Conservation (phyloP, 2,113 vertebrate genomes). For the Leptobrachium ailaonicum region DNA sequence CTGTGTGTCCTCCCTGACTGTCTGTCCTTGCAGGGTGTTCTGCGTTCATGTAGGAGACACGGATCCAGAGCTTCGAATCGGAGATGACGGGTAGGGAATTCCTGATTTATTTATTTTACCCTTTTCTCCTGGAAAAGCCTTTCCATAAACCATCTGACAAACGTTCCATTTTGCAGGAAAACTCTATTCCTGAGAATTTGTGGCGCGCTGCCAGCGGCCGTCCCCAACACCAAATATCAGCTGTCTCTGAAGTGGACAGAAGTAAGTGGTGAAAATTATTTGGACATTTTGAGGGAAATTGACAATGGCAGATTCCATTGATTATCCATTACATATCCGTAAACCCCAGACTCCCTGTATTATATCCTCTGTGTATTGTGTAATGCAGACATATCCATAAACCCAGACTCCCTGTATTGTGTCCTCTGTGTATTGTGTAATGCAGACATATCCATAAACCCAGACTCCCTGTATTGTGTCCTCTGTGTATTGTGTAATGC, state of each 20-base stretch:
- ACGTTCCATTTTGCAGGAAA: conserved; percentile 61
- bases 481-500: too few species aligned
- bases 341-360: too few species aligned
- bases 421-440: too few species aligned
- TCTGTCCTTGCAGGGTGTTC: conserved; percentile 69
- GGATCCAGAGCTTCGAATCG: conserved; percentile 51
- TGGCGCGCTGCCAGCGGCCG: conserved; percentile 55
- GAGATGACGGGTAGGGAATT: conserved; percentile 71
- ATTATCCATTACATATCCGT: too few species aligned
- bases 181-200: conserved; percentile 70
- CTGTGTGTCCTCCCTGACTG: too few species aligned
- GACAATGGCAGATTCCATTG: too few species aligned
- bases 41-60: conserved; percentile 79
- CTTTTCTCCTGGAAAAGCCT: neutral
- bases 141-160: neutral
- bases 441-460: too few species aligned
- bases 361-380: too few species aligned
- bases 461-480: too few species aligned
- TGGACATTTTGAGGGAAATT: too few species aligned
- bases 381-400: too few species aligned
- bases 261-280: conserved; percentile 57
- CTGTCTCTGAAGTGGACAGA: conserved; percentile 72
- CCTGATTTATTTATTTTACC: neutral
- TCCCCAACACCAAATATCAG: conserved; percentile 57
- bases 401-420: too few species aligned